Evolutionary conservation across 2,888 invertebrate species (phyloP).

Genomic region (Synergus japonicus): DNA sequence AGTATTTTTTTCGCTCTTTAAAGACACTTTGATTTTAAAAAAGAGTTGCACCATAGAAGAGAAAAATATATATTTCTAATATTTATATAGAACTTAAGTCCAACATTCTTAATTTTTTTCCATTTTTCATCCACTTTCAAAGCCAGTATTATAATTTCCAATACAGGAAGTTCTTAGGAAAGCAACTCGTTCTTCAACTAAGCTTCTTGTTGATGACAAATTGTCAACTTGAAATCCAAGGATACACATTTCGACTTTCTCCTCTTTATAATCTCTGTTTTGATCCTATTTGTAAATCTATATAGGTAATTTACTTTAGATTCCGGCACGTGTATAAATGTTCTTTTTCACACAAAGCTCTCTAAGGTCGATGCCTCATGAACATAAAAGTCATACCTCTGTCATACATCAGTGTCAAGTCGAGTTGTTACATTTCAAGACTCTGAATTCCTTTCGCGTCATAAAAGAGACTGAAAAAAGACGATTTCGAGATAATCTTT

Average conservation of each 20-base stretch:
- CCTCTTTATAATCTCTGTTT: not conserved
- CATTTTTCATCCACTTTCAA: not conserved
- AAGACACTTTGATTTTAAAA: too few relatives aligned
- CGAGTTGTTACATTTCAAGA: slow-evolving; percentile 18
- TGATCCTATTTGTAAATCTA: not conserved
- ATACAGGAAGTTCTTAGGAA: not conserved
- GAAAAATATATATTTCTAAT: too few relatives aligned
- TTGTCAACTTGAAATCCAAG: slow-evolving; percentile 1
- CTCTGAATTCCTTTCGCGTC: slow-evolving; percentile 11
- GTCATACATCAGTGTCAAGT: slow-evolving; percentile 11
- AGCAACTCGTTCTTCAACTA: not conserved
- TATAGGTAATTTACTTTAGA: not conserved
- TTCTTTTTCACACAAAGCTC: not conserved
- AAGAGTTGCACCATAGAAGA: too few relatives aligned
- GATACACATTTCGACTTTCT: not conserved
- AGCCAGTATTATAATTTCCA: not conserved
- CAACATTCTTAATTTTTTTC: not conserved
- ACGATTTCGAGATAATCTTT: slow-evolving; percentile 30
- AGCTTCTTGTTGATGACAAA: not conserved
- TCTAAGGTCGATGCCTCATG: not conserved
- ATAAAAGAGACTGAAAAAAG: slow-evolving; percentile 27
- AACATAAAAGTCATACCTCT: slow-evolving; percentile 6
- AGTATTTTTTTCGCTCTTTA: too few relatives aligned
- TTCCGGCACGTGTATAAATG: not conserved
- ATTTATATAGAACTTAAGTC: too few relatives aligned